Evolutionary conservation across 2,888 invertebrate species (phyloP).

Genomic region (Cepaea hortensis): DNA sequence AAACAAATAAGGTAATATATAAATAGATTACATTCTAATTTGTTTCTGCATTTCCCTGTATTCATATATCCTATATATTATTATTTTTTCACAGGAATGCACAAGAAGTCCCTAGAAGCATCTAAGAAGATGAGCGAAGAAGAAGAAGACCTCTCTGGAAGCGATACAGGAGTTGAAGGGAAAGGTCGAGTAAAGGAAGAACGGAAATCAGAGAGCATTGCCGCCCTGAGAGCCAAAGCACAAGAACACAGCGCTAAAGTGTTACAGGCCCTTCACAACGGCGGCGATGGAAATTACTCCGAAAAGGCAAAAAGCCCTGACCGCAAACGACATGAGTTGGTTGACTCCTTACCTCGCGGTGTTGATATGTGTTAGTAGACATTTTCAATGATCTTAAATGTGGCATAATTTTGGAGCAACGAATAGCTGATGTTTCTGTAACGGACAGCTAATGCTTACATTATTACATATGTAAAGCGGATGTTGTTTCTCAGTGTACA

Average conservation of each 20-base stretch:
- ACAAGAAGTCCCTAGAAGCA: constrained; percentile 97
- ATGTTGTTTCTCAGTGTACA: neutral
- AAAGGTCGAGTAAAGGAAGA: constrained; percentile 77
- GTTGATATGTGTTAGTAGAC: constrained; percentile 35
- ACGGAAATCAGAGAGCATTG: constrained; percentile 91
- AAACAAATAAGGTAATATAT: no score
- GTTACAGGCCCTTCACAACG: constrained; percentile 61
- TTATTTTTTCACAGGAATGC: constrained; percentile 87
- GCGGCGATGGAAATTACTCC: constrained; percentile 47
- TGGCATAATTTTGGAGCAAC: no score
- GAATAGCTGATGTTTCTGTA: no score
- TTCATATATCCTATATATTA: neutral
- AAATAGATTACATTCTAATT: no score
- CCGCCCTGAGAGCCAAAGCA: constrained; percentile 93
- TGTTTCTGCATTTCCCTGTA: neutral
- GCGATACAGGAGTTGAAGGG: constrained; percentile 54
- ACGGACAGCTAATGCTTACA: no score
- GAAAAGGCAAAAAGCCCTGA: constrained; percentile 30
- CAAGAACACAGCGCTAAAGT: constrained; percentile 85
- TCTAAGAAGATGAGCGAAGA: constrained; percentile 93
- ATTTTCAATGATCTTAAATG: neutral
- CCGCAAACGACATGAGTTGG: constrained; percentile 21
- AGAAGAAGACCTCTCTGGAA: constrained; percentile 81
- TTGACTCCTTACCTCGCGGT: constrained; percentile 23
- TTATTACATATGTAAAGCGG: neutral